These are phyloP conservation scores for Echiichthys vipera DNA, from an alignment of 2,797 vertebrate genomes.

Conservation along the genomic window DNA sequence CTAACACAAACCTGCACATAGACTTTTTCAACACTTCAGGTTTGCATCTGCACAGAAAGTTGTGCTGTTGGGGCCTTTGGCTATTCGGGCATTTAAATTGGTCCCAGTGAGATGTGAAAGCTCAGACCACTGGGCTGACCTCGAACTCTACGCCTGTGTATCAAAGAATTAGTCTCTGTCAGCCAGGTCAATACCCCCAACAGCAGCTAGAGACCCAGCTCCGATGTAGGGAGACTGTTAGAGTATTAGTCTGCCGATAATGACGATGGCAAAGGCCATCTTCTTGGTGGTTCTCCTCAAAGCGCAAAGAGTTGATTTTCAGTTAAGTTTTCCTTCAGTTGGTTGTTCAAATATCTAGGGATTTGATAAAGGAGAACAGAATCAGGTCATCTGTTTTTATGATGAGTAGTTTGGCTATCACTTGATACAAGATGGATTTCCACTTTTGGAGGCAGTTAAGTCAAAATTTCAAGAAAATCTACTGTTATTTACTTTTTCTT, in stretches of 20 bases:
- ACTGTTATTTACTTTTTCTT: background rate
- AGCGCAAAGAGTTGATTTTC: constrained; percentile 13
- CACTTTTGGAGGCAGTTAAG: background rate
- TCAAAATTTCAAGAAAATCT: background rate
- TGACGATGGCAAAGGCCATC: constrained; percentile 49
- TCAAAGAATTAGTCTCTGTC: constrained; percentile 65
- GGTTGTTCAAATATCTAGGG: constrained; percentile 15
- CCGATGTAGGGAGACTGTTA: background rate
- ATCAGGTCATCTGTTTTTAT: background rate
- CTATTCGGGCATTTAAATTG: constrained; percentile 77
- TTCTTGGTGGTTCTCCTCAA: constrained; percentile 15
- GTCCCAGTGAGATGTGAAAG: constrained; percentile 75
- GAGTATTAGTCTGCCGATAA: constrained; percentile 39
- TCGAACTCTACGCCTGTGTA: constrained; percentile 47
- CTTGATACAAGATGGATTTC: background rate
- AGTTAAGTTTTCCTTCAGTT: background rate
- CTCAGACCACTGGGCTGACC: constrained; percentile 52
- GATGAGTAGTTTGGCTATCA: background rate
- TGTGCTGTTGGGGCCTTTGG: constrained; percentile 26
- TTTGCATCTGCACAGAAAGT: constrained; percentile 17
- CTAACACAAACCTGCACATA: constrained; percentile 8
- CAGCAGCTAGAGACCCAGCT: constrained; percentile 29
- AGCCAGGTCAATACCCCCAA: constrained; percentile 50
- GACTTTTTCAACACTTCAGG: constrained; percentile 1
- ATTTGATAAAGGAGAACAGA: constrained; percentile 27